Conservation (phyloP, 2,797 vertebrate genomes). For the Merluccius polli region DNA sequence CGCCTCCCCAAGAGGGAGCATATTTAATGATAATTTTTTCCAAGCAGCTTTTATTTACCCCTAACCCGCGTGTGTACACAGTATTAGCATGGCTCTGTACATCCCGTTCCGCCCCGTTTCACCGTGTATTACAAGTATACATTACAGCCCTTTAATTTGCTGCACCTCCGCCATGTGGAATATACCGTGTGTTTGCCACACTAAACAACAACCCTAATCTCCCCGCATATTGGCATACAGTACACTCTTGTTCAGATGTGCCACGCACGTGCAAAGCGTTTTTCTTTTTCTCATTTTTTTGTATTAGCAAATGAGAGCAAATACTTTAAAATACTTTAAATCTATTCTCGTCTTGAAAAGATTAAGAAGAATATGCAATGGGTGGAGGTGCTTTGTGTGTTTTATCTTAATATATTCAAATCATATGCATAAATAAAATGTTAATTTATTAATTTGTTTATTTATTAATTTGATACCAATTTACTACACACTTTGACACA, state of each 20-base stretch:
- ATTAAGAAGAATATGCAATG: neutral
- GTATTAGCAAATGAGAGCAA: neutral
- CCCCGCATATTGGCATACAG: neutral
- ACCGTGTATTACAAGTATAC: slow-evolving; percentile 16
- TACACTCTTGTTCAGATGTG: neutral
- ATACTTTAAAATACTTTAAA: neutral
- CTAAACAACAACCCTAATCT: neutral
- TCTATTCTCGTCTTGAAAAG: neutral
- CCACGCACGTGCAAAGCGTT: neutral
- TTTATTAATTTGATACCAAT: neutral
- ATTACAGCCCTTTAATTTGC: slow-evolving; percentile 8
- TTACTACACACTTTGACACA: neutral
- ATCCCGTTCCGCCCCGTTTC: slow-evolving; percentile 23
- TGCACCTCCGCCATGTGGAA: neutral
- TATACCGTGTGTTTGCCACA: neutral
- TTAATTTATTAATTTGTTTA: neutral
- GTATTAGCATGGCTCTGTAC: neutral
- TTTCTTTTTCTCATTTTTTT: neutral
- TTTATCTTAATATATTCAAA: neutral
- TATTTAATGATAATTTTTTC: slow-evolving; percentile 40
- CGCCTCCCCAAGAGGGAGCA: slow-evolving; percentile 34
- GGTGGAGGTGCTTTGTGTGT: neutral
- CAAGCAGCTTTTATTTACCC: slow-evolving; percentile 43
- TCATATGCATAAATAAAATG: neutral
- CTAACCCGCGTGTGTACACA: slow-evolving; percentile 27